Base-by-base conservation (phyloP, 1,140 invertebrate genomes). In the Pristionchus pacificus region DNA sequence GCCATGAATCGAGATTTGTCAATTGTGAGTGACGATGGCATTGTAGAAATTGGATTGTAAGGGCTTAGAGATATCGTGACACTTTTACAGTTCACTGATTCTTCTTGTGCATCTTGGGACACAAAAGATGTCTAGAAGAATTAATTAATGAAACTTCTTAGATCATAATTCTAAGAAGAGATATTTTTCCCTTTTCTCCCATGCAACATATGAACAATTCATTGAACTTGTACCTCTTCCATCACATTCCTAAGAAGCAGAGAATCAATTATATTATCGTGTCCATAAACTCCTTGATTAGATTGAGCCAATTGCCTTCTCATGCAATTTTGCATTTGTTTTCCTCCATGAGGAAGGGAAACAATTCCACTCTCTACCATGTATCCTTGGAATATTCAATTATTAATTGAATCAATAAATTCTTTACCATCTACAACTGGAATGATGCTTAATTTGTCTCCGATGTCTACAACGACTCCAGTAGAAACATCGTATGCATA, bases 401-500 rank as follows among this genome's bases (percentile, higher is more conserved):
- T 71, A 27, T 60, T 2, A 38, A 63, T 60, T 57, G 58, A n/a
- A 60, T 69, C 33, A 24, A 38, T 58, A 70, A 19, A 55, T 14
- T 65, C 76, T 83, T 74, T 74, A 88, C 88, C 88, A 80, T 89
- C 88, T 80, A 86, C 88, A 28, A 89, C 87, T 29, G 88, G 88
- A 63, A 89, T 80, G 67, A 89, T 87, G 74, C 89, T 88, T 70
- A 89, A 85, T 65, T 88, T 79, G 69, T 90, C 88, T 25, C 89
- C 89, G 71, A 90, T 85, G 79, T 90, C 89, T 2, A 89, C 88
- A 58, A 90, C 86, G 68, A 90, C 87, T 57, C 89, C 89, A 25
- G 88, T 88, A 2, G 87, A 88, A 2, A 88, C 85, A 61, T 88
- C 88, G 79, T 90, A 89, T 2, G 88, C 87, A 80, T 88, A 89